These are phyloP conservation scores for Drosophila sordidapex DNA, from an alignment of 2,888 invertebrate genomes.

Conservation along the genomic window DNA sequence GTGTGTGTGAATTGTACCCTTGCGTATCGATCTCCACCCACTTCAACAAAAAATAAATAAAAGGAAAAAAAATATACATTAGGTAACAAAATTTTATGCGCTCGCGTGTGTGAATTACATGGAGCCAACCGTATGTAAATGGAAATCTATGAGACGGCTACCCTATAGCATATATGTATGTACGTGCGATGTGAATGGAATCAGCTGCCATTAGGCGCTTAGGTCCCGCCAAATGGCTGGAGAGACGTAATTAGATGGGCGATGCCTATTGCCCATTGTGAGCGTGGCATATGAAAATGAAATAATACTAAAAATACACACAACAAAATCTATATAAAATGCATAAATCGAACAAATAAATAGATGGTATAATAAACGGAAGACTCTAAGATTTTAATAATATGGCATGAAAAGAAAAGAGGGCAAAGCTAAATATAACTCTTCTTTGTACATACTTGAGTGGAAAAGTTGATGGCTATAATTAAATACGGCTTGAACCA, in stretches of 20 bases:
- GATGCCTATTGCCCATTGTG: constrained; percentile 11
- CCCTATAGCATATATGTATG: constrained; percentile 5
- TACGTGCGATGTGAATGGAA: constrained; percentile 54
- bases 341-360: constrained; percentile 1
- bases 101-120: constrained; percentile 61
- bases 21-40: constrained; percentile 66
- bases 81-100: constrained; percentile 74
- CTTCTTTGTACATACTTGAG: not conserved
- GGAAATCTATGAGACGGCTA: constrained; percentile 42
- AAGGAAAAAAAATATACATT: constrained; percentile 24
- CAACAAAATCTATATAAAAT: not conserved
- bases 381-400: not conserved
- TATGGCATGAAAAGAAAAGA: not conserved
- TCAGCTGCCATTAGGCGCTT: constrained; percentile 54
- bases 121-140: constrained; percentile 49
- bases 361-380: not conserved
- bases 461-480: not conserved
- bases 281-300: constrained; percentile 8
- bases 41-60: not conserved
- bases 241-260: constrained; percentile 37
- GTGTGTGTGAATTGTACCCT: constrained; percentile 18
- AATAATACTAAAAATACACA: constrained; percentile 16
- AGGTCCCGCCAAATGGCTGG: constrained; percentile 7
- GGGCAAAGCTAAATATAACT: not conserved
- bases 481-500: not conserved